Base-by-base conservation (phyloP, 2,888 invertebrate genomes). In the Beris chalybata region DNA sequence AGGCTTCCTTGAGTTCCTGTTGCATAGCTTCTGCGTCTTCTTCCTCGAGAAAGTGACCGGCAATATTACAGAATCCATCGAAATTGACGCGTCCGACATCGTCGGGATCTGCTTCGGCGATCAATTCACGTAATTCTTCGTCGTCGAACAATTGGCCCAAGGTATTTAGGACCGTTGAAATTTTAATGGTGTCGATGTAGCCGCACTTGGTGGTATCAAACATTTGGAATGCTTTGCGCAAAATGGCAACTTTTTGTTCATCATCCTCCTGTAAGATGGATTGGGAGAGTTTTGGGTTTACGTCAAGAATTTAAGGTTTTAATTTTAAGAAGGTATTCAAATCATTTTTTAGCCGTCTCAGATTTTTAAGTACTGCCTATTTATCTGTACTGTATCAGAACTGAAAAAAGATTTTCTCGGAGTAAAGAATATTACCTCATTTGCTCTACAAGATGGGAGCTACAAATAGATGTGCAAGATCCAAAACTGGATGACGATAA, bases 211-310 rank as follows among this genome's bases (percentile, higher is more conserved):
- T 90, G 72, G 94, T 93, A 82, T 96, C 96, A 78, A 95, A 96
- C 95, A 96, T 96, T 82, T 94, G 93, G 86, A 96, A 96, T 74
- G 95, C 95, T 82, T 93, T 95, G 78, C 93, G 91, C 85, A 96
- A 91, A 82, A 95, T 93, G 83, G 89, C 90, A 85, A 88, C 86
- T 82, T 91, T 91, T 79, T 91, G 91, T 73, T 89, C 89, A 76
- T 91, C 91, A 77, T 90, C 90, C 76, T 79, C 71, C 70, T 71
- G 38, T 54, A 47, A 32, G 54, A 29, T 6, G 12, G 4, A 32
- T 3, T 7, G 3, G 2, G 31, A 32, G 4, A 11, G 12, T 50
- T 11, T n/a, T 13, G 5, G 12, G 5, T 9, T 50, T 12, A 12
- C 3, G 9, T 12, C n/a, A 44, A 12, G 44, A 12, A 44, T n/a